Percentiles rank a stretch among this genome's conserved stretches.
phyloP scores from a whole-genome alignment of 2,113 vertebrate species.

The Cyprinodon tularosa region DNA sequence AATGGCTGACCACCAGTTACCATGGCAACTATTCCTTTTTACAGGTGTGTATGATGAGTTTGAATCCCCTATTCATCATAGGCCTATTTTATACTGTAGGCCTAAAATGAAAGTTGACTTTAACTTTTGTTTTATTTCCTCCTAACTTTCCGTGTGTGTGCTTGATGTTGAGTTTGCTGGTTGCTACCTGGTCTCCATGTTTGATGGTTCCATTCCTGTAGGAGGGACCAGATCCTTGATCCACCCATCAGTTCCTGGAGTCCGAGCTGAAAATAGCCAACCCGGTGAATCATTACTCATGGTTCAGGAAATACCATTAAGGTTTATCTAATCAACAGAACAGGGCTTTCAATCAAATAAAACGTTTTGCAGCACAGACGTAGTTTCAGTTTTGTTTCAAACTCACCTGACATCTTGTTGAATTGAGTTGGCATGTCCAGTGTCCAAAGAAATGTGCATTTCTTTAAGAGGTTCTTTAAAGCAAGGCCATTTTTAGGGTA shows the following conservation, averaged over 20 bases:
- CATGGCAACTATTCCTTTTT: slow-evolving; percentile 25
- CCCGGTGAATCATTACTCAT: not conserved
- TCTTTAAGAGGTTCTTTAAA: not conserved
- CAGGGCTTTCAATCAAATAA: not conserved
- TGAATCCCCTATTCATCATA: not conserved
- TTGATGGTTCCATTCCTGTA: not conserved
- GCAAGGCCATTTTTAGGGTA: no score
- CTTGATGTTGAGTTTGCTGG: not conserved
- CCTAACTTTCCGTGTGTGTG: not conserved
- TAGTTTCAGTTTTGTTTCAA: not conserved
- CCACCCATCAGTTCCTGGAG: not conserved
- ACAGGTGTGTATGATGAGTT: slow-evolving; percentile 66
- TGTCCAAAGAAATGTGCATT: not conserved
- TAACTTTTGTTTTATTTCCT: not conserved
- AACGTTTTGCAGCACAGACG: no score
- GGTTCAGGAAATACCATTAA: not conserved
- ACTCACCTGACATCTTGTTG: no score
- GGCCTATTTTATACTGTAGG: no score
- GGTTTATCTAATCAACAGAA: not conserved
- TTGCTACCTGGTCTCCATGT: slow-evolving; percentile 15
- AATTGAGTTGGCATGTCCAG: not conserved
- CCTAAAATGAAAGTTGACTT: not conserved
- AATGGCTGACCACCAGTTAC: not conserved
- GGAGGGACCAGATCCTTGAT: not conserved
- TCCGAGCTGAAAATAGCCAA: slow-evolving; percentile 7